These are phyloP conservation scores for Polypterus senegalus DNA, from an alignment of 2,113 vertebrate genomes.

Conservation along the genomic window DNA sequence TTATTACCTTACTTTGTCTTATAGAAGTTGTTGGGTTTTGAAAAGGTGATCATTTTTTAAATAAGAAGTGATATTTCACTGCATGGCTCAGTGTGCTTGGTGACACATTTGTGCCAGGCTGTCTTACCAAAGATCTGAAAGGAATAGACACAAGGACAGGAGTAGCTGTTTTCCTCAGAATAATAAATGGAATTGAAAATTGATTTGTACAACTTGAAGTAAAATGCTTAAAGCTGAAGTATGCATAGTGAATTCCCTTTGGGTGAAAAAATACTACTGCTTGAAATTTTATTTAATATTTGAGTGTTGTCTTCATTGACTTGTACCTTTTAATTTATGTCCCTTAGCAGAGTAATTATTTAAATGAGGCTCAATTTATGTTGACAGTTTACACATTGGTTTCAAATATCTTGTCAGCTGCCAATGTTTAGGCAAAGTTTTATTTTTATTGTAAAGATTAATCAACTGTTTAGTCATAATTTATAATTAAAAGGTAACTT, in stretches of 20 bases:
- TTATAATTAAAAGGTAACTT: too few species aligned
- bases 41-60: conserved; percentile 9
- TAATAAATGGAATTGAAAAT: conserved; percentile 11
- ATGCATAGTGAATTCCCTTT: not conserved
- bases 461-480: too few species aligned
- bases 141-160: not conserved
- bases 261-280: too few species aligned
- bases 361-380: too few species aligned
- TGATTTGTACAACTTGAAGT: conserved; percentile 1
- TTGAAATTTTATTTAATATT: too few species aligned
- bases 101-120: conserved; percentile 5
- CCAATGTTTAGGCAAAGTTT: too few species aligned
- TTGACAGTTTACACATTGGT: too few species aligned
- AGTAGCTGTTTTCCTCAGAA: not conserved
- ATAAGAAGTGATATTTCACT: conserved; percentile 9
- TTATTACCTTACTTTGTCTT: not conserved
- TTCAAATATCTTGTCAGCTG: too few species aligned
- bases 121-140: not conserved
- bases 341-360: too few species aligned
- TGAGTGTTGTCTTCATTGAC: too few species aligned
- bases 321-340: too few species aligned
- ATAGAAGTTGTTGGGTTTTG: not conserved
- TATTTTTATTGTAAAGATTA: too few species aligned
- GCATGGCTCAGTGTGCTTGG: conserved; percentile 2
- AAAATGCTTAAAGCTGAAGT: not conserved